Conservation (phyloP, 2,113 vertebrate species). For the Corythornis cristatus region DNA sequence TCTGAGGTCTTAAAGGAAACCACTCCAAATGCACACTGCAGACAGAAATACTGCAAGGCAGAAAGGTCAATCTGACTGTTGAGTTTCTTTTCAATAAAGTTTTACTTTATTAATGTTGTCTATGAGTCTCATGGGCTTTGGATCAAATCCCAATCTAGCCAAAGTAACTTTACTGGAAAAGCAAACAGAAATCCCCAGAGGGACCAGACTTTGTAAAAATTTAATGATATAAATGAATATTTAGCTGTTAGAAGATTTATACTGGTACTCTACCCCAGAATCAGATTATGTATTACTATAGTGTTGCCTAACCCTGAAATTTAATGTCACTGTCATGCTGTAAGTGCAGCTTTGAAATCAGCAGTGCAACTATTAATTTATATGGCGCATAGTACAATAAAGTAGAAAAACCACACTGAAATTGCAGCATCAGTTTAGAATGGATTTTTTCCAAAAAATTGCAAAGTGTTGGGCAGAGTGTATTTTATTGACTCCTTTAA, state of each 20-base stretch:
- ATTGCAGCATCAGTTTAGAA: neutral
- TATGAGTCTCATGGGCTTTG: neutral
- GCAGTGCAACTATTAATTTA: slow-evolving; percentile 3
- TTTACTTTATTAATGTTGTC: slow-evolving; percentile 27
- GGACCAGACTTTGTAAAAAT: slow-evolving; percentile 3
- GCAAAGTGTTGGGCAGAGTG: neutral
- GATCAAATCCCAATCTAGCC: slow-evolving; percentile 7
- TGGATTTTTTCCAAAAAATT: neutral
- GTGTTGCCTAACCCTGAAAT: neutral
- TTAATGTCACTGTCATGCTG: neutral
- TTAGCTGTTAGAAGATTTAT: neutral
- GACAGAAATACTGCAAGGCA: slow-evolving; percentile 35
- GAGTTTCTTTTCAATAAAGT: slow-evolving; percentile 27
- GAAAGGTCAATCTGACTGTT: slow-evolving; percentile 1
- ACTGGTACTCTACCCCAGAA: neutral
- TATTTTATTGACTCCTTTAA: slow-evolving; percentile 20
- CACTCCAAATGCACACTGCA: neutral
- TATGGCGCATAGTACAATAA: neutral
- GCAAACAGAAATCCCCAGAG: neutral
- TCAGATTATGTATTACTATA: neutral
- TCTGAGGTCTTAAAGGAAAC: neutral
- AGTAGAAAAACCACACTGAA: slow-evolving; percentile 12
- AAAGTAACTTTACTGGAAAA: slow-evolving; percentile 27
- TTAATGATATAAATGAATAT: neutral
- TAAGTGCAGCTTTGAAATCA: neutral